Conservation (phyloP, 1,140 invertebrate genomes). For the Heliconius himera region DNA sequence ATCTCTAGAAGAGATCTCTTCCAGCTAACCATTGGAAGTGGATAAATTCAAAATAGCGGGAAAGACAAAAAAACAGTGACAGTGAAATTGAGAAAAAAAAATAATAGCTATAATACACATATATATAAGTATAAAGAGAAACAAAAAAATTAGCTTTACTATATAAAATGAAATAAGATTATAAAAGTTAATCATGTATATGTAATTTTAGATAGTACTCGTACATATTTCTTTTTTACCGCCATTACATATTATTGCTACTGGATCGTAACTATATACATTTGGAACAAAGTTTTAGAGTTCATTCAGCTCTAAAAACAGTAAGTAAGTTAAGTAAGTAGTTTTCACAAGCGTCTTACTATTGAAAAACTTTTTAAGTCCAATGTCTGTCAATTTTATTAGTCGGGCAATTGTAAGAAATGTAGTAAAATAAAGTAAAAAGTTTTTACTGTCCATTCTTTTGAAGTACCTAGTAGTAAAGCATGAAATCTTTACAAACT, state of each 20-base stretch:
- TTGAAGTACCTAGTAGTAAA: not conserved
- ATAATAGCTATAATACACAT: no score
- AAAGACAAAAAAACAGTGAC: no score
- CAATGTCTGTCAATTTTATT: constrained; percentile 5
- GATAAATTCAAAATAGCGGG: no score
- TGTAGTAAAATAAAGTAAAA: not conserved
- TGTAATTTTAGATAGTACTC: no score
- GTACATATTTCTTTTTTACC: no score
- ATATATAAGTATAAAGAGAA: no score
- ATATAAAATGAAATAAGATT: no score
- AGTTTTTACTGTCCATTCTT: not conserved
- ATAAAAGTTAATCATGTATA: no score
- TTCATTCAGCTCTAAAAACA: constrained; percentile 3
- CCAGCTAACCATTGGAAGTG: no score
- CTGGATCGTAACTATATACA: not conserved
- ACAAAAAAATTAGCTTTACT: no score
- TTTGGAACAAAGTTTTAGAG: not conserved
- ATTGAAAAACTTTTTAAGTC: not conserved
- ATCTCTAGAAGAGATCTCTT: no score
- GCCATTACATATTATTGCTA: not conserved
- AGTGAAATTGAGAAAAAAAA: no score
- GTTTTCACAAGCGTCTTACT: not conserved
- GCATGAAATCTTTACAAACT: not conserved
- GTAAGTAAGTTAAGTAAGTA: constrained; percentile 6
- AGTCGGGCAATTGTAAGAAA: not conserved